Evolutionary conservation across 1,140 invertebrate species (phyloP).

Genomic region (Drosophila bocki): DNA sequence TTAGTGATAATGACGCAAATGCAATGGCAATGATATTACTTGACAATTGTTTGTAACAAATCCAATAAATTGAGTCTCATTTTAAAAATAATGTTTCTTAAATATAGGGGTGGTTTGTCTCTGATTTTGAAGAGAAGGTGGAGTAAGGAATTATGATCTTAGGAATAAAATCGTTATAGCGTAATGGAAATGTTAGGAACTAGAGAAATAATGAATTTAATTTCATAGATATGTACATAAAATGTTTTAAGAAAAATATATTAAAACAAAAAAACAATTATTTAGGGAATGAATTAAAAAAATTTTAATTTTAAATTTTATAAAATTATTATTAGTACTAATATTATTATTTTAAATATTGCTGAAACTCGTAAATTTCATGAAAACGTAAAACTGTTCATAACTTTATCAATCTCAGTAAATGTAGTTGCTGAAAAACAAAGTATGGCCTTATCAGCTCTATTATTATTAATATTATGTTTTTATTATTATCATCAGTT

Average conservation of each 20-base stretch:
- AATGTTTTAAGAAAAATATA: too few species aligned
- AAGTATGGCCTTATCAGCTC: slow-evolving; percentile 10
- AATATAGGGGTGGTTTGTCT: neutral
- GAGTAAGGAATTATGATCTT: too few species aligned
- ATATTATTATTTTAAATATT: neutral
- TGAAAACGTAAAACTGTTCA: neutral
- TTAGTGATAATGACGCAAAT: slow-evolving; percentile 48
- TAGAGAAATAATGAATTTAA: too few species aligned
- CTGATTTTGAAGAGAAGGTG: neutral
- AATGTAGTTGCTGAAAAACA: slow-evolving; percentile 12
- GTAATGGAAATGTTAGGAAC: neutral
- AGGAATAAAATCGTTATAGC: neutral
- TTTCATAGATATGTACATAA: neutral
- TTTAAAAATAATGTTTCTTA: slow-evolving; percentile 3
- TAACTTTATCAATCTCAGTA: neutral
- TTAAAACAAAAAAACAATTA: too few species aligned
- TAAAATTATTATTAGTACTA: neutral
- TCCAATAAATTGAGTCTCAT: slow-evolving; percentile 49
- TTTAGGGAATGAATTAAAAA: too few species aligned
- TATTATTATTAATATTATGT: neutral
- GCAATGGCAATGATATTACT: slow-evolving; percentile 44
- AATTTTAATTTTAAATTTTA: neutral
- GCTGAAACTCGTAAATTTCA: too few species aligned
- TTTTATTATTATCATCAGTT: slow-evolving; percentile 19
- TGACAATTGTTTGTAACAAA: slow-evolving; percentile 34